Conservation (phyloP, 1,140 invertebrate genomes). For the Temnothorax nylanderi region DNA sequence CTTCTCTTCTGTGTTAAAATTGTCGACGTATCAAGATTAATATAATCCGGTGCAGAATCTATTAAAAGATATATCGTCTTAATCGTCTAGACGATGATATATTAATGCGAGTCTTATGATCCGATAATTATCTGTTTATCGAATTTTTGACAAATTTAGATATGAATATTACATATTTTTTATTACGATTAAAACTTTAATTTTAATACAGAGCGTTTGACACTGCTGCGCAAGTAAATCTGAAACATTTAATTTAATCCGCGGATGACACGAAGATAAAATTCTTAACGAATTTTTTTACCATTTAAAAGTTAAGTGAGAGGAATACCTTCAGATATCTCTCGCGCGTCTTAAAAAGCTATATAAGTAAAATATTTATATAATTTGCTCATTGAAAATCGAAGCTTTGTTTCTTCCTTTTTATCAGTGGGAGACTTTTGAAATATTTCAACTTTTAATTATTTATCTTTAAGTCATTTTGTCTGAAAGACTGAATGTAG, state of each 20-base stretch:
- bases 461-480: background rate
- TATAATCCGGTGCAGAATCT: background rate
- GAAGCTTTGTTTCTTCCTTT: slow-evolving; percentile 3
- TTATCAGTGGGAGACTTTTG: background rate
- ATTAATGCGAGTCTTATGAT: background rate
- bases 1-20: background rate
- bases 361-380: slow-evolving; percentile 4
- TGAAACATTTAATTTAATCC: slow-evolving; percentile 8
- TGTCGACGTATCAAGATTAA: background rate
- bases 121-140: background rate
- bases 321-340: background rate
- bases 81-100: background rate
- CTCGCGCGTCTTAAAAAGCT: background rate
- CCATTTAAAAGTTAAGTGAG: background rate
- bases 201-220: background rate
- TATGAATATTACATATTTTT: background rate
- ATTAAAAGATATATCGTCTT: slow-evolving; percentile 8
- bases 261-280: slow-evolving; percentile 10
- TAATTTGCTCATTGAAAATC: background rate
- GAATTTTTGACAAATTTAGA: background rate
- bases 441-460: background rate
- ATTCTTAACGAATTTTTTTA: background rate
- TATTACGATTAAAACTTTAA: background rate
- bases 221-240: background rate
- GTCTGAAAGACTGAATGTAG: background rate